phyloP scores from a whole-genome alignment of 2,797 vertebrate species.

The Sebastes trivittatus region DNA sequence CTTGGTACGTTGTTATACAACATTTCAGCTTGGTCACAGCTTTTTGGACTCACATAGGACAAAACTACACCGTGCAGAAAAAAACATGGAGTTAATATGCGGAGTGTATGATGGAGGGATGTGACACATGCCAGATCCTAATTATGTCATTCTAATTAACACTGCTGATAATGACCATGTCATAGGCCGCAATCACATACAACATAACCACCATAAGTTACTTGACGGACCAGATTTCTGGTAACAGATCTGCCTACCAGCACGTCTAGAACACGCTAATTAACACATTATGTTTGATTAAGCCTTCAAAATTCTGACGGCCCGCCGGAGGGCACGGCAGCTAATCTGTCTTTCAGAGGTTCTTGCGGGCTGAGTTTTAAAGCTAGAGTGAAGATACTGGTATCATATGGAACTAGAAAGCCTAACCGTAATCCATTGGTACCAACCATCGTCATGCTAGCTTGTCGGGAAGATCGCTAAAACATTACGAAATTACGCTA shows the following conservation, averaged over 20 bases:
- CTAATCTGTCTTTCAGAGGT: too few species aligned
- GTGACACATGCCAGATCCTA: neutral
- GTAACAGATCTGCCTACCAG: neutral
- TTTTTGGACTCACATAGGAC: neutral
- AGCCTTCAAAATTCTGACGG: too few species aligned
- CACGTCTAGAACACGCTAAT: neutral
- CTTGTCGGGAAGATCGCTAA: too few species aligned
- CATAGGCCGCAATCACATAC: neutral
- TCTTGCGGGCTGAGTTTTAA: too few species aligned
- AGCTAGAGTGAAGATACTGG: too few species aligned
- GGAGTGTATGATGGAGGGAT: neutral
- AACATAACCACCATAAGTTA: neutral
- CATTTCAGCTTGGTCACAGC: constrained; percentile 1
- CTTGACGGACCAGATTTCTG: neutral
- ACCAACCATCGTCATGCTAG: too few species aligned
- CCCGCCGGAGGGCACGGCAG: too few species aligned
- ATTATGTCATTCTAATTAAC: neutral
- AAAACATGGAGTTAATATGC: neutral
- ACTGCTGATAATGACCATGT: neutral
- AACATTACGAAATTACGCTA: too few species aligned
- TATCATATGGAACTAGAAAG: too few species aligned
- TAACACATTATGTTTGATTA: too few species aligned
- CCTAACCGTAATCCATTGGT: too few species aligned
- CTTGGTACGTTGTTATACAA: neutral
- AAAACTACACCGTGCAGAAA: neutral